Conservation (phyloP, 2,797 vertebrate genomes). For the Microctenopoma stevenorrisi region DNA sequence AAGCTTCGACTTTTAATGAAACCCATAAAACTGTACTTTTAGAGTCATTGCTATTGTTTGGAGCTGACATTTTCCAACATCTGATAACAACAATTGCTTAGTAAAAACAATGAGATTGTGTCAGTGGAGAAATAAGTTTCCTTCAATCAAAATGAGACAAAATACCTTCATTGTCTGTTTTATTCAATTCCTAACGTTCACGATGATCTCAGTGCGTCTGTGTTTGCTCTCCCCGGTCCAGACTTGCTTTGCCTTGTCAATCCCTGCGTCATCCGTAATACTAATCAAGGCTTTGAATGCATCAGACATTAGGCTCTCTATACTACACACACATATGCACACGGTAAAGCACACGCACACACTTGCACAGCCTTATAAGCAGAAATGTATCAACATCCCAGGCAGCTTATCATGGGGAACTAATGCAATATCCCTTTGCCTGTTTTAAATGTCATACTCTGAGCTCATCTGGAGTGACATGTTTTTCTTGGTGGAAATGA, state of each 20-base stretch:
- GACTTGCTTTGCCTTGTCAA: slow-evolving; percentile 32
- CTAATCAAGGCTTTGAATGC: slow-evolving; percentile 71
- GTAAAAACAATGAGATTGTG: slow-evolving; percentile 6
- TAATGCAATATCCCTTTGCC: slow-evolving; percentile 84
- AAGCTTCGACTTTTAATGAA: slow-evolving; percentile 12
- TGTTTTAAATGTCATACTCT: slow-evolving; percentile 87
- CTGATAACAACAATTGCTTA: slow-evolving; percentile 16
- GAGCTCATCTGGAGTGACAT: slow-evolving; percentile 85
- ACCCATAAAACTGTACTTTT: slow-evolving; percentile 10
- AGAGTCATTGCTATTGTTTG: slow-evolving; percentile 12
- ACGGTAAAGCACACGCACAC: slow-evolving; percentile 4
- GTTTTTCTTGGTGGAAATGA: slow-evolving; percentile 83
- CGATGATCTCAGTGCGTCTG: slow-evolving; percentile 30
- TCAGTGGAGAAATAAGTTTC: slow-evolving; percentile 19
- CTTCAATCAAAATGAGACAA: slow-evolving; percentile 13
- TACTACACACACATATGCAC: slow-evolving; percentile 10
- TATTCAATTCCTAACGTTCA: slow-evolving; percentile 25
- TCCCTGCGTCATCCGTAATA: slow-evolving; percentile 48
- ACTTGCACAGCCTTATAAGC: slow-evolving; percentile 40
- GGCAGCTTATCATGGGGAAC: slow-evolving; percentile 82
- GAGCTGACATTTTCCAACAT: slow-evolving; percentile 26
- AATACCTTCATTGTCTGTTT: slow-evolving; percentile 31
- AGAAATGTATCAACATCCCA: slow-evolving; percentile 67
- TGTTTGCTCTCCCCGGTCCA: slow-evolving; percentile 20
- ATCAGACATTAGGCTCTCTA: slow-evolving; percentile 27